Percentiles rank a stretch among this genome's conserved stretches.
These are phyloP conservation scores for Pseudomyrmex flavicornis DNA, from an alignment of 1,140 invertebrate species.

Conservation along the genomic window DNA sequence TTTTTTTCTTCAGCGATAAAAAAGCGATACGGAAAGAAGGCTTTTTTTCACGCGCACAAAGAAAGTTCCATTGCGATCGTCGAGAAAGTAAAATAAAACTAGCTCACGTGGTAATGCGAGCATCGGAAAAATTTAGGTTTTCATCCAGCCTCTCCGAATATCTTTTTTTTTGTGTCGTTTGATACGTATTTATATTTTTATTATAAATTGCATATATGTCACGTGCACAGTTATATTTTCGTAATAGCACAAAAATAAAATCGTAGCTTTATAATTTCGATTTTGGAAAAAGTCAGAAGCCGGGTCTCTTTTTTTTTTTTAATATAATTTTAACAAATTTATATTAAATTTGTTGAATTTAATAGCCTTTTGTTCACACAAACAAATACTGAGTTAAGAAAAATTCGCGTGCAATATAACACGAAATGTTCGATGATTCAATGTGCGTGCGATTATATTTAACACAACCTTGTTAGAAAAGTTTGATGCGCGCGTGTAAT, in stretches of 20 bases:
- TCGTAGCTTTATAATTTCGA: background rate
- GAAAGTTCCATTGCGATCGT: conserved; percentile 33
- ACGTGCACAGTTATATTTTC: background rate
- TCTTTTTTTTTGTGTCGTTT: conserved; percentile 1
- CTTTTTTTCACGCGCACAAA: conserved; percentile 12
- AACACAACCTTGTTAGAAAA: conserved; percentile 12
- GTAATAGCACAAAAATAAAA: background rate
- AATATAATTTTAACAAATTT: too few relatives aligned
- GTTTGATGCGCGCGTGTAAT: background rate
- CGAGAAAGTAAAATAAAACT: conserved; percentile 16
- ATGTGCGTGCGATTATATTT: background rate
- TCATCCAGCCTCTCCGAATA: background rate
- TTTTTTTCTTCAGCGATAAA: conserved; percentile 2
- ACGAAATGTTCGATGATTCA: background rate
- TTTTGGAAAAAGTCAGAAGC: background rate
- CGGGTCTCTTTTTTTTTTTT: too few relatives aligned
- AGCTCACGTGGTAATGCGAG: background rate
- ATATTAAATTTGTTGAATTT: too few relatives aligned
- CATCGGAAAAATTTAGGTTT: too few relatives aligned
- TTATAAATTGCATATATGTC: background rate
- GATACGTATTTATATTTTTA: conserved; percentile 7
- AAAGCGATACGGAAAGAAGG: background rate
- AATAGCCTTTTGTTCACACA: background rate
- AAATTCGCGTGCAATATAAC: background rate
- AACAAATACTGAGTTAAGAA: conserved; percentile 8